phyloP scores from a whole-genome alignment of 2,888 invertebrate species.

The Rhabditoides inermis region DNA sequence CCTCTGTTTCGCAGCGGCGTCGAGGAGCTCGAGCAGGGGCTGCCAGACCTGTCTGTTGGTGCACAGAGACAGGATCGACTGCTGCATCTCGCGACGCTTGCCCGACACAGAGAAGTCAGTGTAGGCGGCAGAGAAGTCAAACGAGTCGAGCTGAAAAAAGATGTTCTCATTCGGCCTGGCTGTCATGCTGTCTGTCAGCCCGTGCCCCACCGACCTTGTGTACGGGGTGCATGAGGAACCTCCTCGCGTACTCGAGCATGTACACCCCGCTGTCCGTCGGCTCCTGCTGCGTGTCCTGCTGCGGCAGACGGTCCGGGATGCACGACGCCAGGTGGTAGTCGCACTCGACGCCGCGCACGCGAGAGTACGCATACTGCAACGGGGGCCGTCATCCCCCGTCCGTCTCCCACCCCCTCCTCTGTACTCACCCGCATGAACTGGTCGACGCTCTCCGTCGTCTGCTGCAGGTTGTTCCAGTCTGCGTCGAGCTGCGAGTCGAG shows the following conservation, averaged over 20 bases:
- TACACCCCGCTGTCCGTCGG: constrained; percentile 41
- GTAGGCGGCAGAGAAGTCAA: constrained; percentile 35
- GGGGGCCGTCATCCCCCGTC: neutral
- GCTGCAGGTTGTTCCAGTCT: constrained; percentile 28
- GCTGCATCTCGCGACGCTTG: constrained; percentile 32
- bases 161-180: too few relatives aligned
- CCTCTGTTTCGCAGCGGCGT: too few relatives aligned
- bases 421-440: constrained; percentile 27
- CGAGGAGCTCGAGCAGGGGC: constrained; percentile 11
- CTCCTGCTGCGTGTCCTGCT: constrained; percentile 34
- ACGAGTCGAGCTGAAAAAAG: constrained; percentile 22
- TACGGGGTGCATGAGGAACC: constrained; percentile 38
- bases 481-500: constrained; percentile 37
- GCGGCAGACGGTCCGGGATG: constrained; percentile 21
- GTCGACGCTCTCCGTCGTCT: constrained; percentile 25
- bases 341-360: constrained; percentile 14
- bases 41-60: constrained; percentile 19
- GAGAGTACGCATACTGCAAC: constrained; percentile 20
- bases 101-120: constrained; percentile 28
- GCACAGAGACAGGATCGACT: constrained; percentile 35
- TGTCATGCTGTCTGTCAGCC: neutral
- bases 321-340: constrained; percentile 9
- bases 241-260: constrained; percentile 37
- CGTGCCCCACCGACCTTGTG: constrained; percentile 23
- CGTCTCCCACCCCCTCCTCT: neutral